Evolutionary conservation across 1,140 invertebrate genomes (phyloP).

Genomic region (Cydia fagiglandana): DNA sequence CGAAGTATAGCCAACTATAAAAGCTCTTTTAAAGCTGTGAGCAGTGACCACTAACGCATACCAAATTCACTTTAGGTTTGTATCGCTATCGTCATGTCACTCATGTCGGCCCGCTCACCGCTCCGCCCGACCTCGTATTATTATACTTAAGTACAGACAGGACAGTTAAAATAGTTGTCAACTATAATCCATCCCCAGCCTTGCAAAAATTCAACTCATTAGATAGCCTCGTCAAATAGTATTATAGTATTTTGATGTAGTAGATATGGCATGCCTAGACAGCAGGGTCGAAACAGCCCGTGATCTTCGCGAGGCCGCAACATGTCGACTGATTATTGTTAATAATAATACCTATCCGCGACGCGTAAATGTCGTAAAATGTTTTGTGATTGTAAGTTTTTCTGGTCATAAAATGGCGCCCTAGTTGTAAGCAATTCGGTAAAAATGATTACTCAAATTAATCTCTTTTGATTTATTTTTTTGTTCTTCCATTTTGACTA

Average conservation of each 20-base stretch:
- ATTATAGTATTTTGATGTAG: no score
- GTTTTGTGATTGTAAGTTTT: not conserved
- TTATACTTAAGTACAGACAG: no score
- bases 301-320: not conserved
- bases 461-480: not conserved
- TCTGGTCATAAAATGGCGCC: conserved; percentile 12
- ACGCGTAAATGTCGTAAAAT: not conserved
- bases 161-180: not conserved
- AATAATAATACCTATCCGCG: not conserved
- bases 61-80: not conserved
- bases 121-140: not conserved
- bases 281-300: no score
- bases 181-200: not conserved
- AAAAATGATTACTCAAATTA: not conserved
- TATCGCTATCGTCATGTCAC: not conserved
- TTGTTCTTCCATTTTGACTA: conserved; percentile 15
- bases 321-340: not conserved
- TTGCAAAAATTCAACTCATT: not conserved
- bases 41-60: no score
- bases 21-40: no score
- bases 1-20: no score
- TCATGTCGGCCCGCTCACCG: not conserved
- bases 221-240: no score
- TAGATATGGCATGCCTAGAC: no score
- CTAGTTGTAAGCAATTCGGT: not conserved